These are phyloP conservation scores for Limnephilus lunatus DNA, from an alignment of 2,888 invertebrate species.

Conservation along the genomic window DNA sequence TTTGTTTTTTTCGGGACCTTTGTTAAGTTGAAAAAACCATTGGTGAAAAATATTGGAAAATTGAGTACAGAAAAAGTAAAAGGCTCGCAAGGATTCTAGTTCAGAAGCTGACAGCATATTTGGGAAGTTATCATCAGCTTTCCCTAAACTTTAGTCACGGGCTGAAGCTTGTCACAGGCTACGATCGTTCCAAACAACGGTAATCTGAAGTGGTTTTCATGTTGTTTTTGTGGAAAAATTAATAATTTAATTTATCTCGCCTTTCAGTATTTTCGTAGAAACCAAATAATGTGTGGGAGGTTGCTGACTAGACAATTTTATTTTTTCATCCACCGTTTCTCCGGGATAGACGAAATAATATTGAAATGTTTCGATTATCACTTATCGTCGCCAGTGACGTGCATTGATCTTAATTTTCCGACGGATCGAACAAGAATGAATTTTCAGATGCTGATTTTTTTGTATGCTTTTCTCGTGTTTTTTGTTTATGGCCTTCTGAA, in stretches of 20 bases:
- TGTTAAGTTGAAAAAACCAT: not conserved
- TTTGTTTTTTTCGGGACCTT: not conserved
- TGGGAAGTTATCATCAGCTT: not conserved
- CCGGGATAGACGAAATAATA: not conserved
- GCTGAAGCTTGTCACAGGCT: not conserved
- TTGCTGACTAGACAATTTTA: not conserved
- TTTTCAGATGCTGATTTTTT: too few relatives aligned
- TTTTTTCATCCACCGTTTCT: not conserved
- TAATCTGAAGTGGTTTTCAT: not conserved
- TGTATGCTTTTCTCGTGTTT: too few relatives aligned
- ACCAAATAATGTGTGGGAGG: not conserved
- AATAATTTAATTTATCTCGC: not conserved
- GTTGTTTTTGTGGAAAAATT: not conserved
- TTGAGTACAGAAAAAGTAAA: constrained; percentile 6
- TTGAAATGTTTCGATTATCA: not conserved
- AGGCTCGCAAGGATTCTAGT: constrained; percentile 10
- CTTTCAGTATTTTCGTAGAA: not conserved
- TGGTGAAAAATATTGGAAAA: not conserved
- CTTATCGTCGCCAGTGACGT: not conserved
- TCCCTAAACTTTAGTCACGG: not conserved
- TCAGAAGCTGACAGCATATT: constrained; percentile 31
- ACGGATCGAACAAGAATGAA: too few relatives aligned
- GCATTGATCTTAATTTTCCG: not conserved
- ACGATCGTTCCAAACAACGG: not conserved
- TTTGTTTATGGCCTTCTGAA: too few relatives aligned